phyloP scores from a whole-genome alignment of 2,797 vertebrate species.

The Microcaecilia unicolor region DNA sequence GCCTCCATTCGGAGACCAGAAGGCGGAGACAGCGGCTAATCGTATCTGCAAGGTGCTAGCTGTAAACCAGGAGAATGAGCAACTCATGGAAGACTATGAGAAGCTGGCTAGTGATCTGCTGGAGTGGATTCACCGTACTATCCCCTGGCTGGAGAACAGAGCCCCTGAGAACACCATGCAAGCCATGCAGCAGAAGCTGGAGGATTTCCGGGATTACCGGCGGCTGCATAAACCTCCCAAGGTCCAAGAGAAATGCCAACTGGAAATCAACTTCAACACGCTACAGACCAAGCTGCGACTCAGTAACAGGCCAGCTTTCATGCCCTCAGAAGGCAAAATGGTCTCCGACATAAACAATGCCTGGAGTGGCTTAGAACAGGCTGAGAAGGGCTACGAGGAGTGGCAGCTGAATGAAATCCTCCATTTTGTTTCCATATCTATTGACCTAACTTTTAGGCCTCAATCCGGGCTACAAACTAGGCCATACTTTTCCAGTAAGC shows the following conservation, averaged over 20 bases:
- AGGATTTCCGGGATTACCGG: conserved; percentile 93
- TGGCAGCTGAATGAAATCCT: conserved; percentile 94
- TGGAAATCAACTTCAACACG: too few relatives aligned
- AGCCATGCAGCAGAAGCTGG: conserved; percentile 97
- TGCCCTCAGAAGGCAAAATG: too few relatives aligned
- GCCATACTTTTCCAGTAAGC: too few relatives aligned
- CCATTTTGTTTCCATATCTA: too few relatives aligned
- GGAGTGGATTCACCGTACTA: conserved; percentile 95
- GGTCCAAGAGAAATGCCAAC: too few relatives aligned
- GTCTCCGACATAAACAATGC: conserved; percentile 94
- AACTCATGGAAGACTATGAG: conserved; percentile 98
- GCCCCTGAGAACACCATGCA: conserved; percentile 94
- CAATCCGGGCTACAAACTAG: conserved; percentile 96
- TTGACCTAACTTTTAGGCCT: too few relatives aligned
- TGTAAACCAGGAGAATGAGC: conserved; percentile 96
- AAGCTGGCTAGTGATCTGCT: conserved; percentile 93
- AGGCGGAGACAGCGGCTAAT: conserved; percentile 97
- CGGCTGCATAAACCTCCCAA: conserved; percentile 93
- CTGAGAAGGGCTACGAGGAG: conserved; percentile 95
- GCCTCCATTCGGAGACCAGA: too few relatives aligned
- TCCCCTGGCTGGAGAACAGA: conserved; percentile 95
- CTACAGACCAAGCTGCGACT: too few relatives aligned
- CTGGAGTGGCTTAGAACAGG: conserved; percentile 87
- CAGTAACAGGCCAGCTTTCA: too few relatives aligned
- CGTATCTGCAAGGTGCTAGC: conserved; percentile 97